A percentile compares a stretch with the other conserved stretches of the same genome.
phyloP scores from a whole-genome alignment of 2,888 invertebrate genomes.

The Archaeoteleia sp. region DNA sequence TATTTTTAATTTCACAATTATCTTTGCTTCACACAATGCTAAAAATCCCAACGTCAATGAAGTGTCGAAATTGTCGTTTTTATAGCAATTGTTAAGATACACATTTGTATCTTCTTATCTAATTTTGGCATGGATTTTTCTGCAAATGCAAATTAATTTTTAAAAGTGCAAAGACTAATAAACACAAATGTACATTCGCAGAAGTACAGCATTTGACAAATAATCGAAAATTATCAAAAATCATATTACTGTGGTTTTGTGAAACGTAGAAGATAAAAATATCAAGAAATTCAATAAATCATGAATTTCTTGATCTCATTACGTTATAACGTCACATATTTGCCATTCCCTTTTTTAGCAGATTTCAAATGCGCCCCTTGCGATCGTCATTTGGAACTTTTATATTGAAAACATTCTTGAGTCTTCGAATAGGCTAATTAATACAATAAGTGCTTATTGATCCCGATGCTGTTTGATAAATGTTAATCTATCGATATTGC shows the following conservation, averaged over 20 bases:
- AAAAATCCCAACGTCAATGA: conserved; percentile 34
- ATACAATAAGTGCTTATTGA: conserved; percentile 1
- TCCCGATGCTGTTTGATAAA: conserved; percentile 17
- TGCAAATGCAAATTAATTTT: neutral
- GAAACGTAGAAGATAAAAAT: too few relatives aligned
- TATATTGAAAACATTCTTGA: conserved; percentile 6
- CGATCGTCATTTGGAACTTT: conserved; percentile 11
- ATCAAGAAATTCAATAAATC: too few relatives aligned
- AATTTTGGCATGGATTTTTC: conserved; percentile 7
- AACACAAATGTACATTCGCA: neutral
- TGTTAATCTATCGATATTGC: conserved; percentile 7
- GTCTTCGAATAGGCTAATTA: neutral
- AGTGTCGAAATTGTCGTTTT: conserved; percentile 58
- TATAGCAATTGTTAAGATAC: conserved; percentile 16
- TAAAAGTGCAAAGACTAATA: neutral
- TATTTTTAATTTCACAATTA: conserved; percentile 25
- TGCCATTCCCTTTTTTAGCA: too few relatives aligned
- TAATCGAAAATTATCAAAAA: too few relatives aligned
- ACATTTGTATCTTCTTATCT: conserved; percentile 14
- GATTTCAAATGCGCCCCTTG: conserved; percentile 4
- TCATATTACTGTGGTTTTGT: too few relatives aligned
- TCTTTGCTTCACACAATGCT: conserved; percentile 29
- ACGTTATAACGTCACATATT: too few relatives aligned
- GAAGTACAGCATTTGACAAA: too few relatives aligned
- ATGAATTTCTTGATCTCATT: too few relatives aligned